A percentile compares a stretch with the other conserved stretches of the same genome.
phyloP scores from a whole-genome alignment of 2,797 vertebrate species.

The Saguinus oedipus region DNA sequence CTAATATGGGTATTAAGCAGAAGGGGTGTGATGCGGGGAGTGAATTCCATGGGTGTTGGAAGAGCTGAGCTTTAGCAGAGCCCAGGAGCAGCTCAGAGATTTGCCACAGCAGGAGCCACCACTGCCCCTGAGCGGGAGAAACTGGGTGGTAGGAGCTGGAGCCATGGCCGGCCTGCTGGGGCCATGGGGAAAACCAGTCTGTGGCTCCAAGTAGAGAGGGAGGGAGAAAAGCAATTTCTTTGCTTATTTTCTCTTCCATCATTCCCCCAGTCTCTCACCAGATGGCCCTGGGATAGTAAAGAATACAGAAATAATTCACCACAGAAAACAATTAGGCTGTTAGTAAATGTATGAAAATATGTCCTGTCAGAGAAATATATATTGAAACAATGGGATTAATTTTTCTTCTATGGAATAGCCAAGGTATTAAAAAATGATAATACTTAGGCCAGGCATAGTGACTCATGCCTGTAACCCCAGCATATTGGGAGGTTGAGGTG shows the following conservation, averaged over 20 bases:
- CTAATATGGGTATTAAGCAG: not conserved
- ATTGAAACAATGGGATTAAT: not conserved
- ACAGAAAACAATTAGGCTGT: not conserved
- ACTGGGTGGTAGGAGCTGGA: not conserved
- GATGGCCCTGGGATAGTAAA: not conserved
- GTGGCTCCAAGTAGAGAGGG: not conserved
- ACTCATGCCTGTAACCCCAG: too few relatives aligned
- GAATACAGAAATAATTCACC: not conserved
- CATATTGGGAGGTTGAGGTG: too few relatives aligned
- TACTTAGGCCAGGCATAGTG: too few relatives aligned
- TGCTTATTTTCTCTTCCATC: too few relatives aligned
- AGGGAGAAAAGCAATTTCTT: not conserved
- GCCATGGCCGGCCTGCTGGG: not conserved
- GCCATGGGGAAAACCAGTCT: not conserved
- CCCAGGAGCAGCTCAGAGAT: not conserved
- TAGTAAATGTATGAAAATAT: not conserved
- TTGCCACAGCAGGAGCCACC: accelerated
- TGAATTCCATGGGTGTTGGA: not conserved
- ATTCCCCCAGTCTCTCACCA: not conserved
- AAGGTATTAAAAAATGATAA: not conserved
- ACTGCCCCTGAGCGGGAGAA: accelerated
- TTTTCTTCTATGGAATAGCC: not conserved
- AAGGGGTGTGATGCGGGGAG: not conserved
- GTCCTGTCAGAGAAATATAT: not conserved
- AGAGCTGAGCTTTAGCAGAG: not conserved